Evolutionary conservation across 2,888 invertebrate species (phyloP).

Genomic region (Dolomedes plantarius): DNA sequence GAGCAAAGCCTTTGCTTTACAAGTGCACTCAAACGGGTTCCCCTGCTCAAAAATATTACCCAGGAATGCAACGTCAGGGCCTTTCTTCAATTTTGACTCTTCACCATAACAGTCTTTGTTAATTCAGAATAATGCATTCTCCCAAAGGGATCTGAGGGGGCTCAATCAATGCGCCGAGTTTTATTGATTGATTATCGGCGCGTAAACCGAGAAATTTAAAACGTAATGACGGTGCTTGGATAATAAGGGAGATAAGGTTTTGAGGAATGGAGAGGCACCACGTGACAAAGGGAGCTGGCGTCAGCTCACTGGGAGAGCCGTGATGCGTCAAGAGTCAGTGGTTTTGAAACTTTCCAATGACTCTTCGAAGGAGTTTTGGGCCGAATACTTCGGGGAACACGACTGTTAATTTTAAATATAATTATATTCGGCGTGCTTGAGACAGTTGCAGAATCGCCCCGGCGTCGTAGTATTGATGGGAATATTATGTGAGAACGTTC

Average conservation of each 20-base stretch:
- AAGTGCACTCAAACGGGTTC: too few species aligned
- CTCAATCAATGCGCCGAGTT: slow-evolving; percentile 42
- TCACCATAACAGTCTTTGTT: not conserved
- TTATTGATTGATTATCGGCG: slow-evolving; percentile 65
- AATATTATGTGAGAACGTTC: not conserved
- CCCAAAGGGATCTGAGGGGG: slow-evolving; percentile 16
- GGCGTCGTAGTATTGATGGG: not conserved
- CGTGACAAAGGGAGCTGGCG: not conserved
- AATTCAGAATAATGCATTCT: slow-evolving; percentile 8
- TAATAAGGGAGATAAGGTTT: slow-evolving; percentile 1
- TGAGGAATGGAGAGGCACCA: not conserved
- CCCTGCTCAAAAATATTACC: too few species aligned
- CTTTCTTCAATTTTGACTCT: not conserved
- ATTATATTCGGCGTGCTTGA: not conserved
- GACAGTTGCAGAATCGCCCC: not conserved
- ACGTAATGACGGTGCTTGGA: slow-evolving; percentile 34
- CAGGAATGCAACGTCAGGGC: too few species aligned
- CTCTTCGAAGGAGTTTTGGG: not conserved
- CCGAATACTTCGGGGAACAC: slow-evolving; percentile 1
- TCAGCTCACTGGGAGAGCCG: too few species aligned
- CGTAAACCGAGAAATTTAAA: slow-evolving; percentile 43
- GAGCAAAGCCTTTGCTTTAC: too few species aligned
- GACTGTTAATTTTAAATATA: slow-evolving; percentile 16
- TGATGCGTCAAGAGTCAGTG: not conserved
- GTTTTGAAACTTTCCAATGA: not conserved